These are phyloP conservation scores for Enteromius trimaculatus DNA, from an alignment of 2,797 vertebrate genomes.

Conservation along the genomic window DNA sequence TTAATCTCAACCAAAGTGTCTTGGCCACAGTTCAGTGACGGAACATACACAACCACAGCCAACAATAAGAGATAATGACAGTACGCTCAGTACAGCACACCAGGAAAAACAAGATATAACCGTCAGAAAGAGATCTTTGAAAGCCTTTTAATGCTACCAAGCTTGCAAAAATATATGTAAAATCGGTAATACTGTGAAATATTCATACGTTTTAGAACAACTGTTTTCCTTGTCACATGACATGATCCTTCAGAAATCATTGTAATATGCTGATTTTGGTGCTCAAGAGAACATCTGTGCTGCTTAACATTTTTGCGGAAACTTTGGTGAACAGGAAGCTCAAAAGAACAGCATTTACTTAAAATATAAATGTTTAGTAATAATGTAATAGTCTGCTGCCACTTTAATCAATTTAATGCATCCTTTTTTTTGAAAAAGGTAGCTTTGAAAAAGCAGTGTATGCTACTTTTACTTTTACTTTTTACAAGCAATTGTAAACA, in stretches of 20 bases:
- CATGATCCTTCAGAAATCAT: neutral
- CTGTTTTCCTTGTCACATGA: neutral
- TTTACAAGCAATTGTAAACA: neutral
- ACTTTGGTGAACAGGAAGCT: neutral
- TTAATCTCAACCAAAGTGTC: slow-evolving; percentile 72
- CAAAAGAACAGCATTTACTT: neutral
- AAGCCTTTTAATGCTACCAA: neutral
- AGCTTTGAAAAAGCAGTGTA: neutral
- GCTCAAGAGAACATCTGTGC: too few species aligned
- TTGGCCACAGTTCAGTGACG: slow-evolving; percentile 44
- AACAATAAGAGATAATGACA: slow-evolving; percentile 18
- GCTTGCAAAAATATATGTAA: neutral
- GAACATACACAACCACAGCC: slow-evolving; percentile 12
- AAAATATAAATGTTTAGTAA: neutral
- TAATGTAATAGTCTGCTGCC: neutral
- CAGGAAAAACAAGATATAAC: neutral
- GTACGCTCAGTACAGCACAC: neutral
- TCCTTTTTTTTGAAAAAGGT: neutral
- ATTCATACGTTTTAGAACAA: neutral
- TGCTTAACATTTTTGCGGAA: too few species aligned
- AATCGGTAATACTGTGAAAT: neutral
- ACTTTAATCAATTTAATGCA: neutral
- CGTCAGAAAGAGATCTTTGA: too few species aligned
- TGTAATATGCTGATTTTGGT: too few species aligned
- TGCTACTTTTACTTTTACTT: neutral